Evolutionary conservation across 1,140 invertebrate species (phyloP).

Genomic region (Nautilus pompilius): DNA sequence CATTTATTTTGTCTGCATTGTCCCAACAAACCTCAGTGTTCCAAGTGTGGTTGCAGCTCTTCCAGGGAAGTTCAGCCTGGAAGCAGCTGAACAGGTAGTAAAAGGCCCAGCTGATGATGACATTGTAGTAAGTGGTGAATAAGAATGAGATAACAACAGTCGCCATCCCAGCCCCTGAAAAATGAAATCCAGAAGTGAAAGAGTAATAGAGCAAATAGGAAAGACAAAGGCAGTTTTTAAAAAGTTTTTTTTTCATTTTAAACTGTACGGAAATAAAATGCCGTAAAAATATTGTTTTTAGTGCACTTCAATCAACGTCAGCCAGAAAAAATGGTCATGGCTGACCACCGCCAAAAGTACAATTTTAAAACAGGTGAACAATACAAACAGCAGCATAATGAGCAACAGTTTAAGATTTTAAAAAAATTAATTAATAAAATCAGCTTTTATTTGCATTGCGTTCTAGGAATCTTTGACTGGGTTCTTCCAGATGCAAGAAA

Average conservation of each 20-base stretch:
- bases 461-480: too few species aligned
- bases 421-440: too few species aligned
- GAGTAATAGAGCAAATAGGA: neutral
- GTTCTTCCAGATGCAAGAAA: too few species aligned
- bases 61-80: constrained; percentile 86
- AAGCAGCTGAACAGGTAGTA: constrained; percentile 96
- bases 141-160: constrained; percentile 53
- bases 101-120: constrained; percentile 97
- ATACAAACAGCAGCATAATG: too few species aligned
- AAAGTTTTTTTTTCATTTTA: neutral
- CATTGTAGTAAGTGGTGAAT: constrained; percentile 86
- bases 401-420: too few species aligned
- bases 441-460: too few species aligned
- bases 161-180: constrained; percentile 47
- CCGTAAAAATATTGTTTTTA: neutral
- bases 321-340: neutral
- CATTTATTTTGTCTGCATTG: constrained; percentile 3
- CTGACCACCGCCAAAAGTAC: too few species aligned
- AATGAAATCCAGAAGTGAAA: neutral
- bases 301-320: neutral
- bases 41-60: constrained; percentile 79
- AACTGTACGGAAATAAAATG: neutral
- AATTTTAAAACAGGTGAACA: too few species aligned
- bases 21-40: constrained; percentile 48
- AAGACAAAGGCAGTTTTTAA: neutral